Evolutionary conservation across 2,113 vertebrate species (phyloP), one percentile per base, ranked within the genome.

Genomic region (Dicrurus megarhynchus): DNA sequence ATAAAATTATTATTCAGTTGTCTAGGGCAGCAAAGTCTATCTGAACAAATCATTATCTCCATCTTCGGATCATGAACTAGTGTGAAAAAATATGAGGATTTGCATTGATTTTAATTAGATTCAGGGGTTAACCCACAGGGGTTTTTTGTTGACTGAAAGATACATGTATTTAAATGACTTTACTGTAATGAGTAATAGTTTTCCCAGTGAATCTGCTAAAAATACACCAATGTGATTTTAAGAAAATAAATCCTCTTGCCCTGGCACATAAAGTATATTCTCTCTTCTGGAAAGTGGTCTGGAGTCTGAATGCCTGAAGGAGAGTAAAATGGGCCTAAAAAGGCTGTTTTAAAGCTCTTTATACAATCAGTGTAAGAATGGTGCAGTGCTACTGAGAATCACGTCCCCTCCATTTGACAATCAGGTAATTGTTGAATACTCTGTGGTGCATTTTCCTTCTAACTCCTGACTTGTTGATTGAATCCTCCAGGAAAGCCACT

Each of bases 311-410:
- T 69, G 49, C 23, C 75, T 73, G 37, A 60, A 86, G 19, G 16
- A 33, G 9, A 61, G 46, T 69, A 41, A 89, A 87, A 83, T 17
- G 28, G 15, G 18, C 28, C 53, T 55, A 11, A 85, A 89, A 69
- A 14, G 5, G 8, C 26, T 69, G 14, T 21, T 89, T 20, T 53
- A 39, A 82, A 73, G 16, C 4, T 44, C 46, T 86, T 83, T 47
- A 23, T 4, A 2, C 35, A 50, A 33, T 8, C 0, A 0, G 3
- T 70, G 13, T 44, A 63, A 80, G 68, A 59, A 49, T 32, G 35
- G 21, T 84, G 33, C 56, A 67, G 16, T n/a, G 24, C 42, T 39
- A 20, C 42, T 69, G 50, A 69, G 56, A 64, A 75, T 42, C 52
- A 44, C 10, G 4, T 79, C 12, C 12, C 14, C 32, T 84, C 15